phyloP scores from a whole-genome alignment of 1,140 invertebrate species.

The Apis mellifera region Amel_HAv3.1 CM009941.2:874001-874500 shows the following conservation, averaged over 20 bases:
- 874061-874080: constrained; percentile 88
- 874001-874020: constrained; percentile 90
- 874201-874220: background rate
- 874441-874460: constrained; percentile 7
- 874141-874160: constrained; percentile 88
- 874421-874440: constrained; percentile 8
- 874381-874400: constrained; percentile 94
- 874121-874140: constrained; percentile 89
- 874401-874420: constrained; percentile 67
- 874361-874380: constrained; percentile 89
- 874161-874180: constrained; percentile 84
- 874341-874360: constrained; percentile 90
- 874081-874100: constrained; percentile 86
- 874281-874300: constrained; percentile 98
- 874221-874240: background rate
- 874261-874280: constrained; percentile 83
- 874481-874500: constrained; percentile 83
- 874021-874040: constrained; percentile 86
- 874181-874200: constrained; percentile 72
- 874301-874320: constrained; percentile 97
- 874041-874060: constrained; percentile 85
- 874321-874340: constrained; percentile 88
- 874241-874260: background rate
- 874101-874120: constrained; percentile 92
- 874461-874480: constrained; percentile 79